phyloP scores from a whole-genome alignment of 1,140 invertebrate species.

The Leguminivora glycinivorella region DNA sequence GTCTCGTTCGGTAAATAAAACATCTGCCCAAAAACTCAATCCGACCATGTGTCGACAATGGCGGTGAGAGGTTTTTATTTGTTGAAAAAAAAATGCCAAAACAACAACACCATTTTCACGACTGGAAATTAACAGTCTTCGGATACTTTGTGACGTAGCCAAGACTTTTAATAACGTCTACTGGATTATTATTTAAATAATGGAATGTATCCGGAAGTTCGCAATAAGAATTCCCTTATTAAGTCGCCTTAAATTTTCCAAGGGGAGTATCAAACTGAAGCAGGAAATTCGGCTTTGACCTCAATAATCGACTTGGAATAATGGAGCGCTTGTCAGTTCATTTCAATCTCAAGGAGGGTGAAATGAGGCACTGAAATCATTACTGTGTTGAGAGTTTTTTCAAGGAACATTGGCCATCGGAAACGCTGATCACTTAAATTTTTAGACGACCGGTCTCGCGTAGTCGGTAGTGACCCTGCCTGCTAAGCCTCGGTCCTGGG shows the following conservation, averaged over 20 bases:
- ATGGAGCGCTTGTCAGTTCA: constrained; percentile 14
- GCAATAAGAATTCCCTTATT: not conserved
- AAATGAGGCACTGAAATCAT: constrained; percentile 13
- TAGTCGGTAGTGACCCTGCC: no score
- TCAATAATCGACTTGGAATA: not conserved
- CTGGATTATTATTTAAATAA: not conserved
- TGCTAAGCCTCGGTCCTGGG: no score
- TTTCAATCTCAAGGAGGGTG: constrained; percentile 6
- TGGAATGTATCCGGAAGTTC: not conserved
- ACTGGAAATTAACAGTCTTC: not conserved
- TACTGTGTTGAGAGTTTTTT: not conserved
- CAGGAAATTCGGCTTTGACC: constrained; percentile 1
- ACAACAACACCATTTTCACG: not conserved
- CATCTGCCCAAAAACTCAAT: not conserved
- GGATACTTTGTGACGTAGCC: not conserved
- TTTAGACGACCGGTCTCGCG: no score
- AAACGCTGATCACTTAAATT: not conserved
- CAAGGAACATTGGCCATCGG: not conserved
- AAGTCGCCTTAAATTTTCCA: not conserved
- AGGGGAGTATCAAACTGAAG: not conserved
- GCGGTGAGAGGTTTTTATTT: no score
- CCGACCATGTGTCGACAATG: no score
- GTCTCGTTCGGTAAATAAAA: not conserved
- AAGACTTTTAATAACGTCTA: not conserved
- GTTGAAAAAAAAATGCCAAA: no score